These are phyloP conservation scores for Pissodes strobi DNA, from an alignment of 1,140 invertebrate genomes.

Conservation along the genomic window DNA sequence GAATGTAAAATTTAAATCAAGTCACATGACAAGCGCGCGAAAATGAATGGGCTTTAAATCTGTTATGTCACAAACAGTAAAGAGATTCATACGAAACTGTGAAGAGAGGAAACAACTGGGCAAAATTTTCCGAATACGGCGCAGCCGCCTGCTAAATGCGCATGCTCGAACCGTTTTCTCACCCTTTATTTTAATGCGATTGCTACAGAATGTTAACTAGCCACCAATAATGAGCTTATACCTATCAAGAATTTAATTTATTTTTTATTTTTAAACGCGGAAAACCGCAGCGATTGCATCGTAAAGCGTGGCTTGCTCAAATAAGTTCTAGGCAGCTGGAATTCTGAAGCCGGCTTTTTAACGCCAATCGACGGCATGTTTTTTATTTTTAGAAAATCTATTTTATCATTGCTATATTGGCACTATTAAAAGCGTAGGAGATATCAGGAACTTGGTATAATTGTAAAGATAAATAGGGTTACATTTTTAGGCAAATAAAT, in stretches of 20 bases:
- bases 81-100: conserved; percentile 30
- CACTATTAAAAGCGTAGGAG: too few relatives aligned
- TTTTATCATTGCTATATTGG: too few relatives aligned
- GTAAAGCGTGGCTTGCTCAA: not conserved
- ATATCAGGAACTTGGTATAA: too few relatives aligned
- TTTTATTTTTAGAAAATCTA: not conserved
- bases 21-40: conserved; percentile 44
- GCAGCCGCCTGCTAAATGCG: conserved; percentile 37
- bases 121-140: conserved; percentile 37
- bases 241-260: conserved; percentile 39
- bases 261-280: conserved; percentile 30
- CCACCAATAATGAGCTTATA: conserved; percentile 44
- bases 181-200: conserved; percentile 47
- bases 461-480: too few relatives aligned
- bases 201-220: conserved; percentile 46
- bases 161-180: conserved; percentile 40
- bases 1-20: conserved; percentile 18
- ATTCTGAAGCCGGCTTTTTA: not conserved
- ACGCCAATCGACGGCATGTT: not conserved
- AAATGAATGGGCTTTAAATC: conserved; percentile 7
- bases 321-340: conserved; percentile 3
- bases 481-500: too few relatives aligned
- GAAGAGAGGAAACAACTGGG: conserved; percentile 32
- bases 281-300: not conserved
- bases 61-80: conserved; percentile 3